These are phyloP conservation scores for Chionoecetes opilio DNA, from an alignment of 1,140 invertebrate genomes.

Conservation along the genomic window DNA sequence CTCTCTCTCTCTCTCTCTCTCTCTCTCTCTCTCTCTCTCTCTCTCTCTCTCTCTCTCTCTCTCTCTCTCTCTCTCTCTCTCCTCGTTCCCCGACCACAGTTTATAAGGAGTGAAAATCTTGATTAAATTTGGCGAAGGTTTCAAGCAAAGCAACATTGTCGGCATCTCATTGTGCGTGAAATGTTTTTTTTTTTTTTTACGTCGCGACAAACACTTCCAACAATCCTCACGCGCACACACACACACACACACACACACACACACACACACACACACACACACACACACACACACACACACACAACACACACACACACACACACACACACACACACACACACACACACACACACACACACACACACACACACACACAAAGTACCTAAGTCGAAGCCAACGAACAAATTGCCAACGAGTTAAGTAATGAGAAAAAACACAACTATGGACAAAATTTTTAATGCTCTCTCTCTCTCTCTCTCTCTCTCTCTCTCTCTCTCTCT, in stretches of 20 bases:
- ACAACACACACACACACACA: not conserved
- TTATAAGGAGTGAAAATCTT: not conserved
- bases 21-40: conserved; percentile 36
- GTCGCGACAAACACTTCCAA: not conserved
- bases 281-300: not conserved
- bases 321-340: conserved; percentile 31
- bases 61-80: not conserved
- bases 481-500: too few relatives aligned
- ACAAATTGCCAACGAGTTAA: too few relatives aligned
- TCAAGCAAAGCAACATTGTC: not conserved
- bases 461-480: too few relatives aligned
- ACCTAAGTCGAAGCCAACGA: not conserved
- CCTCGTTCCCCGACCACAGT: not conserved
- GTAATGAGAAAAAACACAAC: too few relatives aligned
- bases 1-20: conserved; percentile 58
- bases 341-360: conserved; percentile 45
- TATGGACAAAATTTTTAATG: too few relatives aligned
- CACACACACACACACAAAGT: conserved; percentile 9
- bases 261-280: conserved; percentile 11
- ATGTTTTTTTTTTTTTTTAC: not conserved
- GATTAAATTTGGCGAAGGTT: not conserved
- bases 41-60: not conserved
- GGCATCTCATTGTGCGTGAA: conserved; percentile 3
- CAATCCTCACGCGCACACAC: not conserved
- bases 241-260: conserved; percentile 3